Conservation (phyloP, 2,888 invertebrate genomes). For the Pollenia amentaria region DNA sequence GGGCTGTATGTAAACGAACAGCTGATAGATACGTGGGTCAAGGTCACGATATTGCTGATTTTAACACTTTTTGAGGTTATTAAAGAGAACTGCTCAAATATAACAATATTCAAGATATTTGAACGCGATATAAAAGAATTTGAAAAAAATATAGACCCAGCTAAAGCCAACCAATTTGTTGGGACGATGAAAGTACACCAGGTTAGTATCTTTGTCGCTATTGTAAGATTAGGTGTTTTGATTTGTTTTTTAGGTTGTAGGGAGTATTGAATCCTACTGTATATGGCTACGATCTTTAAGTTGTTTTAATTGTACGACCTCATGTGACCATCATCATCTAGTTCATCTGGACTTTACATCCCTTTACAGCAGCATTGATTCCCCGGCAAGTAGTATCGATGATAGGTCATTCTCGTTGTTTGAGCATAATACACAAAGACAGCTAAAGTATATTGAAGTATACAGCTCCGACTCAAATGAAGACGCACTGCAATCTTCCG, state of each 20-base stretch:
- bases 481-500: constrained; percentile 9
- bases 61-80: constrained; percentile 25
- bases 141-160: constrained; percentile 8
- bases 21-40: constrained; percentile 7
- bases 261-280: constrained; percentile 14
- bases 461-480: constrained; percentile 42
- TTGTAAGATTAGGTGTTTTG: constrained; percentile 38
- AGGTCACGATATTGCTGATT: constrained; percentile 34
- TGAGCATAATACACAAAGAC: constrained; percentile 25
- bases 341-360: no score
- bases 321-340: no score
- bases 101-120: constrained; percentile 44
- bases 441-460: constrained; percentile 37
- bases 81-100: constrained; percentile 28
- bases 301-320: no score
- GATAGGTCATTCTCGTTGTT: background rate
- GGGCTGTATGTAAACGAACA: constrained; percentile 24
- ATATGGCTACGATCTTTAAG: no score
- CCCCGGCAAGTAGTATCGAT: no score
- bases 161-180: constrained; percentile 37
- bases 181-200: constrained; percentile 32
- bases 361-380: no score
- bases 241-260: constrained; percentile 45
- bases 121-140: constrained; percentile 35
- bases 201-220: constrained; percentile 25